Percentiles rank a stretch among this genome's conserved stretches.
phyloP scores from a whole-genome alignment of 2,888 invertebrate genomes.

The Acronicta alni region DNA sequence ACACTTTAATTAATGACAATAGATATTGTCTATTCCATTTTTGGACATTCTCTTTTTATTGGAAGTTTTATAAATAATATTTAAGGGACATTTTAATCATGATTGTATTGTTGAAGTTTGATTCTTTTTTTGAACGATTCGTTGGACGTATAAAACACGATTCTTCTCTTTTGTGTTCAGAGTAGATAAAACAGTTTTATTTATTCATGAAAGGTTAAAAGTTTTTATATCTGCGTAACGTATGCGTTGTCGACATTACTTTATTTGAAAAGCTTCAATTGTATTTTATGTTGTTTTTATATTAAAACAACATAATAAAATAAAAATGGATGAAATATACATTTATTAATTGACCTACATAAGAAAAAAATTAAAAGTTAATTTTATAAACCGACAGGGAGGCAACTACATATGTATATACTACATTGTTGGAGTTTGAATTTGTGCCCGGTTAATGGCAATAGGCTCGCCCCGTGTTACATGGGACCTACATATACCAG shows the following conservation, averaged over 20 bases:
- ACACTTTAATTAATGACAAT: constrained; percentile 50
- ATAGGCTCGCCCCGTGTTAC: too few species aligned
- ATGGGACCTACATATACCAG: too few species aligned
- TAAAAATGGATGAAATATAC: too few species aligned
- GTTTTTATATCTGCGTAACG: constrained; percentile 7
- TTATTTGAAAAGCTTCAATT: constrained; percentile 5
- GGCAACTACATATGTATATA: too few species aligned
- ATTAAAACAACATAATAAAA: constrained; percentile 13
- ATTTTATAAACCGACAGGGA: too few species aligned
- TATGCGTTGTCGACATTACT: constrained; percentile 11
- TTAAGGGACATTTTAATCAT: constrained; percentile 41
- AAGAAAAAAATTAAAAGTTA: too few species aligned
- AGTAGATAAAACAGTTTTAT: constrained; percentile 41
- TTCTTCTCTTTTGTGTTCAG: constrained; percentile 28
- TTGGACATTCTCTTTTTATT: constrained; percentile 24
- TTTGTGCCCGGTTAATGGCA: too few species aligned
- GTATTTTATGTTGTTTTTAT: constrained; percentile 21
- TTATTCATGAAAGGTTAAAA: constrained; percentile 41
- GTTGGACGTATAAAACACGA: constrained; percentile 34
- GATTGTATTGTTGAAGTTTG: constrained; percentile 40
- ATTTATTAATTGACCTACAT: too few species aligned
- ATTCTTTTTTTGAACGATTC: constrained; percentile 30
- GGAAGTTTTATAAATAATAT: constrained; percentile 28
- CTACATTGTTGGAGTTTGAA: too few species aligned
- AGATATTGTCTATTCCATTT: constrained; percentile 38